Base-by-base conservation (phyloP, 2,797 vertebrate species). In the Oreonectes daqikongensis region DNA sequence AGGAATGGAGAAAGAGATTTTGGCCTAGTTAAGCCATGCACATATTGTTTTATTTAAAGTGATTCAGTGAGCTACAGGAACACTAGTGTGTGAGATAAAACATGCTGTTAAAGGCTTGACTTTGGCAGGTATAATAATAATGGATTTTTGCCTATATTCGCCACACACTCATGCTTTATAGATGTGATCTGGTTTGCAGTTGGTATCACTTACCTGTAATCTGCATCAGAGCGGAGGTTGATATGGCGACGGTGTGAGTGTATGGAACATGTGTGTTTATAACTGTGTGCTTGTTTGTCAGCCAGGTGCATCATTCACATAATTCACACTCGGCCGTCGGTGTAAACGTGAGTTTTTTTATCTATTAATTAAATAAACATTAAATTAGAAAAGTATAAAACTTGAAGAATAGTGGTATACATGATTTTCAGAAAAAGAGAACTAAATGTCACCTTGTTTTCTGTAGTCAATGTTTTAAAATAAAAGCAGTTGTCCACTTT, bases 161-260 rank as follows among this genome's bases (percentile, higher is more conserved):
- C 71, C 42, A 24, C 48, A 52, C 4, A 11, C 50, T 75, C 84
- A 89, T 91, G 81, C 86, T 88, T 92, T 86, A 89, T 90, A 84
- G 81, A 91, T 88, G 87, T 87, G 80, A 67, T 81, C 83, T 87
- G 70, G 73, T 82, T 78, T 64, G 82, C 53, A 69, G 83, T 87
- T 80, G 69, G 63, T 83, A 72, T 69, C 17, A 42, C 79, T 87
- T 79, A 60, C 53, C 65, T 74, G 81, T 83, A 78, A 50, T 87
- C 86, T 85, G 81, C 79, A 83, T 84, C 80, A 85, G 65, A 79
- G 77, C 57, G 66, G 55, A 83, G 79, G 82, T 80, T 85, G 85
- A 84, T 81, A 74, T 80, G 59, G 72, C 28, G 68, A 69, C 65
- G 46, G 17, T 48, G 42, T 75, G 57, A 74, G 68, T 46, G 35